phyloP scores from a whole-genome alignment of 2,888 invertebrate genomes.

The Cheiracanthium punctorium region DNA sequence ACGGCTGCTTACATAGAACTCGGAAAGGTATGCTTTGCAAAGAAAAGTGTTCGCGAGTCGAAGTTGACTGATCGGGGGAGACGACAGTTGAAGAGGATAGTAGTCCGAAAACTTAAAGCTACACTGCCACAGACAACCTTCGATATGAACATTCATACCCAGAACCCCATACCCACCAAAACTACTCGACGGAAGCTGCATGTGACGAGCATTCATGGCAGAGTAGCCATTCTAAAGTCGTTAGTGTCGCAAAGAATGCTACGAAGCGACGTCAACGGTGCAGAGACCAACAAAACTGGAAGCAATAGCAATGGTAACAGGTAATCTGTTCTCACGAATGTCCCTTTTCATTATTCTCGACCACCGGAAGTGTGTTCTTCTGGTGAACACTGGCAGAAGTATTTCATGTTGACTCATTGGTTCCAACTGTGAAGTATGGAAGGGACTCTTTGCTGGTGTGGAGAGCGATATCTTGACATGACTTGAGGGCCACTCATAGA shows the following conservation, averaged over 20 bases:
- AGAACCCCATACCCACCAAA: not conserved
- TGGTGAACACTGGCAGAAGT: not conserved
- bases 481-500: not conserved
- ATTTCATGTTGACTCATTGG: constrained; percentile 15
- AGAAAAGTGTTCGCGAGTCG: not conserved
- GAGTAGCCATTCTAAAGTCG: constrained; percentile 1
- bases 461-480: not conserved
- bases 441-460: not conserved
- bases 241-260: constrained; percentile 1
- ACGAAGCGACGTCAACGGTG: constrained; percentile 10
- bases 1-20: constrained; percentile 2
- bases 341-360: not conserved
- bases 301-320: not conserved
- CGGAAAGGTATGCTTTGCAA: not conserved
- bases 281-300: not conserved
- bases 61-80: constrained; percentile 8
- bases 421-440: constrained; percentile 3
- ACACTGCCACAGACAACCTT: not conserved
- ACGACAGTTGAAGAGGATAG: constrained; percentile 22
- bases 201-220: constrained; percentile 11
- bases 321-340: constrained; percentile 25
- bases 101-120: constrained; percentile 10
- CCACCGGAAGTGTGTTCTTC: not conserved
- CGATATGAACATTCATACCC: too few species aligned
- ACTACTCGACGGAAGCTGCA: not conserved